Evolutionary conservation across 2,113 vertebrate genomes (phyloP).

Genomic region (Mobula birostris): DNA sequence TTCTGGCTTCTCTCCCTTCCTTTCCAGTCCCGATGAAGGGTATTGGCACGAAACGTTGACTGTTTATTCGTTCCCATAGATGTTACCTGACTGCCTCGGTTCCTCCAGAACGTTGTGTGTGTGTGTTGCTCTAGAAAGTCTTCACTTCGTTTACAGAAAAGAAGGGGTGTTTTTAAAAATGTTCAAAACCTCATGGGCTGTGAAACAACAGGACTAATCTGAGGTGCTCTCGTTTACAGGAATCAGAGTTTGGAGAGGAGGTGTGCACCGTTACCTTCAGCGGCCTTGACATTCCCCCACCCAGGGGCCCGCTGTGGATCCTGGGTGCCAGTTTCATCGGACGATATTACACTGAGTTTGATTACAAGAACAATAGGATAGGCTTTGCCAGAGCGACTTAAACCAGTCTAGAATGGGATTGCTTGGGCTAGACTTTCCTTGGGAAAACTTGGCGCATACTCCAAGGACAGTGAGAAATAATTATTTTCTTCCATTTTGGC

Average conservation of each 20-base stretch:
- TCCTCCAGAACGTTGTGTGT: too few relatives aligned
- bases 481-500: background rate
- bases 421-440: background rate
- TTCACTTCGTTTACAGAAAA: too few relatives aligned
- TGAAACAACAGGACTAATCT: background rate
- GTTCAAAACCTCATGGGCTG: background rate
- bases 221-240: constrained; percentile 54
- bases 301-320: constrained; percentile 83
- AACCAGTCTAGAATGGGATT: constrained; percentile 40
- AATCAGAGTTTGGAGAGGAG: constrained; percentile 66
- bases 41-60: too few relatives aligned
- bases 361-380: constrained; percentile 81
- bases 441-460: background rate
- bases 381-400: constrained; percentile 82
- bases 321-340: constrained; percentile 90
- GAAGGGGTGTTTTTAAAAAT: background rate
- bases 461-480: background rate
- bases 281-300: constrained; percentile 78
- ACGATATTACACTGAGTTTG: constrained; percentile 89
- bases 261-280: constrained; percentile 77
- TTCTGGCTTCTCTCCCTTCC: too few relatives aligned
- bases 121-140: too few relatives aligned
- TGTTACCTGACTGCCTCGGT: too few relatives aligned
- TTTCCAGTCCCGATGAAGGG: too few relatives aligned
- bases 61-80: too few relatives aligned